Evolutionary conservation across 2,797 vertebrate genomes (phyloP).

Genomic region (Melanotaenia parkinsoni): DNA sequence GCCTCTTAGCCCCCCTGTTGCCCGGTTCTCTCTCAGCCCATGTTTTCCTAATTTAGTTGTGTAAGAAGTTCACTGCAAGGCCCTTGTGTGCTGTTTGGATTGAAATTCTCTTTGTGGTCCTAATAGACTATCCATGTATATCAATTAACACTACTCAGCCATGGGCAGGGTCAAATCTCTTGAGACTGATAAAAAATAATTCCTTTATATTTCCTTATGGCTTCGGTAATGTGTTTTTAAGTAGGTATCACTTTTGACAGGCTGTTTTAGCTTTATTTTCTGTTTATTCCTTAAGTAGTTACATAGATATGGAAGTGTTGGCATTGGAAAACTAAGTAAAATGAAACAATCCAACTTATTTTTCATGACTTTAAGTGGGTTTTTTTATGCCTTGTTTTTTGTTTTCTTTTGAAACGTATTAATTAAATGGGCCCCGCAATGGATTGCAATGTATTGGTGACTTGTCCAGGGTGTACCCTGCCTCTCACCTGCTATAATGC

Average conservation of each 20-base stretch:
- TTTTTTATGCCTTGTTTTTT: neutral
- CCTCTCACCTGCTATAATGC: no score
- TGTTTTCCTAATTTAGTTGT: conserved; percentile 99
- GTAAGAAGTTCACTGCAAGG: conserved; percentile 90
- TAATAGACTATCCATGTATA: conserved; percentile 96
- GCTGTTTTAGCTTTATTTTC: neutral
- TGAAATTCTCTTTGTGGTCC: conserved; percentile 90
- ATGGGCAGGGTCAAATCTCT: conserved; percentile 70
- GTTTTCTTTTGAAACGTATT: no score
- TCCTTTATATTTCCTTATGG: conserved; percentile 64
- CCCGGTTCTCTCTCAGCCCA: conserved; percentile 92
- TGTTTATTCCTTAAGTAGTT: neutral
- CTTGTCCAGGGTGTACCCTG: no score
- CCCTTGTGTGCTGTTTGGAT: conserved; percentile 94
- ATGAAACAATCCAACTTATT: neutral
- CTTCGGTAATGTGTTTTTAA: conserved; percentile 55
- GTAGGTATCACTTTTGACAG: conserved; percentile 25
- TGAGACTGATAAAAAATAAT: conserved; percentile 60
- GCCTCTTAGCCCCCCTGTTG: conserved; percentile 97
- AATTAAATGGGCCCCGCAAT: no score
- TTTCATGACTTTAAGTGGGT: neutral
- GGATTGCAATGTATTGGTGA: no score
- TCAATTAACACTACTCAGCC: conserved; percentile 88
- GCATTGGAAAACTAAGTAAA: neutral
- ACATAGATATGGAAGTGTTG: neutral